Evolutionary conservation across 2,797 vertebrate species (phyloP).

Genomic region (Enteromius radiatus): DNA sequence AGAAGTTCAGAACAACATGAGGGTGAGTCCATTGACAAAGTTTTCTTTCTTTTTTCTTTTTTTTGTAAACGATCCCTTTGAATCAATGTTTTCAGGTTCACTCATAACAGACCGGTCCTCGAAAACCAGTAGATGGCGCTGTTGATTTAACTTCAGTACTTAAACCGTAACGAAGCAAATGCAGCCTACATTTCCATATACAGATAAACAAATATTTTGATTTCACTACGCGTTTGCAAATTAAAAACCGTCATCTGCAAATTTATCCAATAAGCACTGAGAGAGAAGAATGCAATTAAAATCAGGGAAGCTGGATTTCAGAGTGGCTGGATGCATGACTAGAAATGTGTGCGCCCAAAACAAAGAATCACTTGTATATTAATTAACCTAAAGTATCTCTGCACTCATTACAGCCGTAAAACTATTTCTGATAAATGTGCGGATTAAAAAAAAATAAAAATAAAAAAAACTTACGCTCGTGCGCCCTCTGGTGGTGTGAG

Average conservation of each 20-base stretch:
- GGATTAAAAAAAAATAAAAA: neutral
- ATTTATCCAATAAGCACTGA: neutral
- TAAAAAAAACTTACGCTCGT: neutral
- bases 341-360: neutral
- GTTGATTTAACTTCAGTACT: constrained; percentile 38
- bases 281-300: neutral
- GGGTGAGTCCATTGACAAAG: neutral
- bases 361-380: neutral
- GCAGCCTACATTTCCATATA: neutral
- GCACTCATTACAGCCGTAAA: neutral
- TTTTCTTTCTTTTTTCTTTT: neutral
- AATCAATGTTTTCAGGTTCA: neutral
- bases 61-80: neutral
- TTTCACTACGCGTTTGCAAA: neutral
- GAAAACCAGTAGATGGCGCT: constrained; percentile 54
- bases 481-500: constrained; percentile 47
- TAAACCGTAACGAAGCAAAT: neutral
- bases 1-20: neutral
- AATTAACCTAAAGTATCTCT: neutral
- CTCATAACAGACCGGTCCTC: no score
- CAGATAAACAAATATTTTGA: neutral
- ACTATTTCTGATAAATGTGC: neutral
- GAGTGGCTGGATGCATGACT: neutral
- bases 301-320: neutral
- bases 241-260: neutral